These are phyloP conservation scores for Ceyx erithaca DNA, from an alignment of 2,797 vertebrate genomes.

Conservation along the genomic window DNA sequence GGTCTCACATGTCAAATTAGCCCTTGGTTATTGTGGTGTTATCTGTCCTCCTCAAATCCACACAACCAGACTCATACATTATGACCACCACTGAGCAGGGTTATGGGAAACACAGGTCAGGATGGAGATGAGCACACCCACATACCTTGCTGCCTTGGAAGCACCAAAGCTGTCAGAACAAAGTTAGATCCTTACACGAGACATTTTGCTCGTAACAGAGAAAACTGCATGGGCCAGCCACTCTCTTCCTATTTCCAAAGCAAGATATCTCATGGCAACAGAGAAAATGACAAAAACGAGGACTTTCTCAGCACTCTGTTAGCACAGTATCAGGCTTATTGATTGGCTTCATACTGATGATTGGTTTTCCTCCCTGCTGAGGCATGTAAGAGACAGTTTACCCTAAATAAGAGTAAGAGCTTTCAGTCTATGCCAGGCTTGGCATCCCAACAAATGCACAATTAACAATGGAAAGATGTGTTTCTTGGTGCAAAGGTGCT, in stretches of 20 bases:
- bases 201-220: not conserved
- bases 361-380: not conserved
- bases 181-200: not conserved
- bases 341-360: not conserved
- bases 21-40: not conserved
- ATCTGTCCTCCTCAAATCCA: too few relatives aligned
- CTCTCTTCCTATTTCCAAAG: not conserved
- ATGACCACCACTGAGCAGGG: not conserved
- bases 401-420: not conserved
- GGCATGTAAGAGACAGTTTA: not conserved
- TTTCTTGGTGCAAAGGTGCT: constrained; percentile 17
- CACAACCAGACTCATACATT: not conserved
- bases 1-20: not conserved
- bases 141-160: not conserved
- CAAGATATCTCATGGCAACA: not conserved
- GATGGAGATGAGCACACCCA: not conserved
- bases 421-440: not conserved
- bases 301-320: not conserved
- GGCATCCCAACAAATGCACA: not conserved
- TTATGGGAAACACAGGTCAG: not conserved
- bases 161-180: not conserved
- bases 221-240: not conserved
- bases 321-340: not conserved
- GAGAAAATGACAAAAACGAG: not conserved
- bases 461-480: not conserved